Evolutionary conservation across 2,888 invertebrate genomes (phyloP), one percentile per base, ranked within the genome.

Genomic region (Danaus chrysippus): DNA sequence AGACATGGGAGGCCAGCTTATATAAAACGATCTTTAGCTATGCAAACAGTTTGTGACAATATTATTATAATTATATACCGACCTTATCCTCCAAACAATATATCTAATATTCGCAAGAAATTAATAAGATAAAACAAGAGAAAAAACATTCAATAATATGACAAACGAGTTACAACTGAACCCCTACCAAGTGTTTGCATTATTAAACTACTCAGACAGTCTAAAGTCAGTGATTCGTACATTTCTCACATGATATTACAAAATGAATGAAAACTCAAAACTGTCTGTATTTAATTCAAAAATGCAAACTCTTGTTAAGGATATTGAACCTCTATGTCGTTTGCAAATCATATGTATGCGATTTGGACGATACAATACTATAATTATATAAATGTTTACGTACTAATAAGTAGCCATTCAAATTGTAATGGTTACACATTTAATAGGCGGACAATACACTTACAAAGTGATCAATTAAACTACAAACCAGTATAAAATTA

Each of bases 401-500:
- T 87, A 90, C 87, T 89, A 86, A 84, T 80, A 84, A 83, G 85
- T 88, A 87, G 83, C 86, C 87, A 90, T 86, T 82, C 79, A 75
- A 85, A 83, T 82, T 84, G 83, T 80, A 84, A 87, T 86, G 87
- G 87, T 87, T 87, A 88, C 84, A 87, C 84, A 87, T 71, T 80
- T 85, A 89, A 91, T 91, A 91, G 91, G 91, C 91, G 91, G 91
- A 91, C 86, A 83, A 83, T 82, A 88, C 87, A 88, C 87, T 87
- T 88, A 86, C 81, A 85, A 87, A 88, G 90, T 90, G 89, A 87
- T 83, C 79, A 87, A 87, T 89, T 85, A 88, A 86, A 88, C 90
- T 90, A 90, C 88, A 78, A 84, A 83, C 86, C 84, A 84, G 88
- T 86, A 89, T 86, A 87, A 86, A 85, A 88, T 87, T 88, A 89